Evolutionary conservation across 2,797 vertebrate species (phyloP).

Genomic region (Podarcis lilfordi): DNA sequence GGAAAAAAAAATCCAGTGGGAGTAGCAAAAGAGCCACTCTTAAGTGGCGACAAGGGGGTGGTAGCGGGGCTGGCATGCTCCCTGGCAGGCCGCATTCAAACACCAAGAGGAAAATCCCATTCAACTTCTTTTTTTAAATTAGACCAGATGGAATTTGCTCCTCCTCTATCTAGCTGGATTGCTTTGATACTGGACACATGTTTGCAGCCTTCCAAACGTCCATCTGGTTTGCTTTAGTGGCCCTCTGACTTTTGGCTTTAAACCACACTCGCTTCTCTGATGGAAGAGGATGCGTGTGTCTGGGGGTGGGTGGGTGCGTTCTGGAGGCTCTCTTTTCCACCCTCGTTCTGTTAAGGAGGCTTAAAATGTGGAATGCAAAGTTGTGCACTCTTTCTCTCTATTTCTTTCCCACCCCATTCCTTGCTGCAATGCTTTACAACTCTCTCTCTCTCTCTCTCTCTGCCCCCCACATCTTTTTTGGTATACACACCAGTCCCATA

Average conservation of each 20-base stretch:
- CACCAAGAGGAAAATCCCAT: neutral
- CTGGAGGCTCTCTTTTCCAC: neutral
- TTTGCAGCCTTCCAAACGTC: neutral
- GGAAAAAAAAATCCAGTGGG: neutral
- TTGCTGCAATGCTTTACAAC: neutral
- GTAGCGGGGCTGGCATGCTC: neutral
- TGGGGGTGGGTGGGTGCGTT: neutral
- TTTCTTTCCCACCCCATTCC: neutral
- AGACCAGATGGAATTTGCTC: slow-evolving; percentile 24
- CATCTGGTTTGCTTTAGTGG: slow-evolving; percentile 38
- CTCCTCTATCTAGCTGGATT: neutral
- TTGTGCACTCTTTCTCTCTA: neutral
- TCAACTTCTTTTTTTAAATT: neutral
- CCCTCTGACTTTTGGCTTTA: slow-evolving; percentile 16
- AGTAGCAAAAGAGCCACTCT: neutral
- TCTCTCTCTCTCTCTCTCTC: neutral
- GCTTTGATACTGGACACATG: slow-evolving; percentile 27
- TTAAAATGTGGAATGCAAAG: slow-evolving; percentile 2
- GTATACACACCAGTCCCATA: no score
- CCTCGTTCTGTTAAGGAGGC: neutral
- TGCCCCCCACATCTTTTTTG: no score
- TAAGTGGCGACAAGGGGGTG: neutral
- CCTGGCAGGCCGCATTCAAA: neutral
- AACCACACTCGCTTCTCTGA: slow-evolving; percentile 1
- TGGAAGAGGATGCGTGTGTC: neutral